A percentile compares a stretch with the other conserved stretches of the same genome.
These are phyloP conservation scores for Lytechinus pictus DNA, from an alignment of 35 echinoderm and acorn worm species.

Conservation along the genomic window DNA sequence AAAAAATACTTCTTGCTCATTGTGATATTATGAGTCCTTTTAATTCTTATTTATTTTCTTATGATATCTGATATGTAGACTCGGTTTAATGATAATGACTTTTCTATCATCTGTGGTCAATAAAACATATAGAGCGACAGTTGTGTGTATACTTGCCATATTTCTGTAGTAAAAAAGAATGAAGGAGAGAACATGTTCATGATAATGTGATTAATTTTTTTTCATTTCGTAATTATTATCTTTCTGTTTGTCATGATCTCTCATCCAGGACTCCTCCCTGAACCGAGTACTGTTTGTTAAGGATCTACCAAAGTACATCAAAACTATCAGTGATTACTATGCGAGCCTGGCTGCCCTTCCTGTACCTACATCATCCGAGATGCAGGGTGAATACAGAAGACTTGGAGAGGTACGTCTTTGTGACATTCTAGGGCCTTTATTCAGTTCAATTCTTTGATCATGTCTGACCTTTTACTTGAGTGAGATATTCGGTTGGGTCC, in stretches of 20 bases:
- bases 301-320: conserved; percentile 37
- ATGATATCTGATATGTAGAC: too few species aligned
- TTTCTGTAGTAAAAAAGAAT: too few species aligned
- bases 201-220: too few species aligned
- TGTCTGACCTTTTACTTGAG: too few species aligned
- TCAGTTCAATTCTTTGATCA: too few species aligned
- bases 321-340: conserved; percentile 43
- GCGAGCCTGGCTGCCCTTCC: background rate
- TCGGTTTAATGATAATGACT: too few species aligned
- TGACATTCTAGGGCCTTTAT: background rate
- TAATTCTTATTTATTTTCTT: too few species aligned
- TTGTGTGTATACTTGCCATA: too few species aligned
- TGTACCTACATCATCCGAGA: background rate
- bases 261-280: background rate
- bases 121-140: too few species aligned
- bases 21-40: background rate
- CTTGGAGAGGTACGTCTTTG: background rate
- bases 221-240: background rate
- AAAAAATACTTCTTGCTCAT: background rate
- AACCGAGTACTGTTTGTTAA: conserved; percentile 37
- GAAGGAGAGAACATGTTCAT: too few species aligned
- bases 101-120: too few species aligned
- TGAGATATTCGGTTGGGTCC: too few species aligned
- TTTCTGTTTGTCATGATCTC: background rate
- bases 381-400: background rate